phyloP scores from a whole-genome alignment of 2,797 vertebrate genomes.

The Scolopax bukidnonensis region DNA sequence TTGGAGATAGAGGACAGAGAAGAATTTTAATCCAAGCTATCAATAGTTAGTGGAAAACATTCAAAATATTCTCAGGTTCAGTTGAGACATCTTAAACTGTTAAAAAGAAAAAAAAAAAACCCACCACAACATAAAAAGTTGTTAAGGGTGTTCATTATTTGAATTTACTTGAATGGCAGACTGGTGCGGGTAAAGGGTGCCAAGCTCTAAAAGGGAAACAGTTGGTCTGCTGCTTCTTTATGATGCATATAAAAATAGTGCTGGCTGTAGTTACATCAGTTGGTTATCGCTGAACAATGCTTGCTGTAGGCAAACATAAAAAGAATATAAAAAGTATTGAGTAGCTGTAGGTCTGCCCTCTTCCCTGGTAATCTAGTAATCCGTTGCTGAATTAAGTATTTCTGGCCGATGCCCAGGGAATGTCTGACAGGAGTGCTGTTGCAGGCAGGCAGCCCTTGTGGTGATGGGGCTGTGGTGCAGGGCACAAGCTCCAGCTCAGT shows the following conservation, averaged over 20 bases:
- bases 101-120: neutral
- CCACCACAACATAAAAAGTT: neutral
- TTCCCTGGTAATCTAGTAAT: neutral
- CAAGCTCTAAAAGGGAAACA: neutral
- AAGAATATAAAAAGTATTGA: neutral
- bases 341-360: neutral
- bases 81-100: neutral
- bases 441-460: neutral
- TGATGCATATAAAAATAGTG: fast-evolving
- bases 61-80: neutral
- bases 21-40: neutral
- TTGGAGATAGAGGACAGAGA: neutral
- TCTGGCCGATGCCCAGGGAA: neutral
- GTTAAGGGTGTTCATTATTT: neutral
- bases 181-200: neutral
- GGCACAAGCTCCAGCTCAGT: neutral
- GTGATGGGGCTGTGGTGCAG: neutral
- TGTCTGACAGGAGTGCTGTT: neutral
- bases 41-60: neutral
- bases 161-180: neutral
- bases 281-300: fast-evolving
- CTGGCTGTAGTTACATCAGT: neutral
- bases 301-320: neutral
- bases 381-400: too few species aligned
- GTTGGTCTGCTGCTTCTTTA: neutral